Conservation (phyloP, 2,888 invertebrate species). For the Subacronicta megacephala region DNA sequence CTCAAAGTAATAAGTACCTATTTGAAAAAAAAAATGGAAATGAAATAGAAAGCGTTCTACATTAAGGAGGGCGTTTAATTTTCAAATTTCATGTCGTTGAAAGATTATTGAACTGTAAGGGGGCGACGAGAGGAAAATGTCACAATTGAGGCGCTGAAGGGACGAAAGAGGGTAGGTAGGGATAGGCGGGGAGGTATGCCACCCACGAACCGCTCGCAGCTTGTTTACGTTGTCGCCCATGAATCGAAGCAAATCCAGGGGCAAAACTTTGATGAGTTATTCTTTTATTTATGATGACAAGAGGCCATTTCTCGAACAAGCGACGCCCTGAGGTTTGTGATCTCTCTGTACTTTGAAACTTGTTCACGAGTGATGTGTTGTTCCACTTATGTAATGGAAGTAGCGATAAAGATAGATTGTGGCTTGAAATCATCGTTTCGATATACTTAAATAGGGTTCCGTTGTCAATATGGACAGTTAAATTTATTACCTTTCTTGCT, state of each 20-base stretch:
- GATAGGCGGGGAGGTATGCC: conserved; percentile 45
- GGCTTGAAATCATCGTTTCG: conserved; percentile 19
- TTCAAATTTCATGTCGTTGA: conserved; percentile 70
- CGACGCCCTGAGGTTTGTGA: conserved; percentile 19
- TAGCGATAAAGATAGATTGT: conserved; percentile 20
- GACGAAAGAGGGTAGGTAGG: conserved; percentile 40
- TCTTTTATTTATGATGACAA: conserved; percentile 74
- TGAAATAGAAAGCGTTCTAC: conserved; percentile 20
- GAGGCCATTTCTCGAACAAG: conserved; percentile 62
- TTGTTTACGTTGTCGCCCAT: conserved; percentile 79
- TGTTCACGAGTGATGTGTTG: conserved; percentile 25
- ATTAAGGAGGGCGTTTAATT: conserved; percentile 67
- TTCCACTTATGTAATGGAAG: conserved; percentile 32
- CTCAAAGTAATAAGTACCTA: conserved; percentile 25
- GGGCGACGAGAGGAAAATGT: conserved; percentile 80
- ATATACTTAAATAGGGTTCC: conserved; percentile 26
- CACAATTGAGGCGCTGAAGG: conserved; percentile 75
- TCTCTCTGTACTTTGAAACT: conserved; percentile 37
- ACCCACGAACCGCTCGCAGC: conserved; percentile 63
- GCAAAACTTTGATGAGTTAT: conserved; percentile 81
- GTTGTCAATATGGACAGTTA: conserved; percentile 6
- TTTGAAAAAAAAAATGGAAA: conserved; percentile 27
- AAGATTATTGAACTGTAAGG: conserved; percentile 80
- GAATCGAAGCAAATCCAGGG: conserved; percentile 73
- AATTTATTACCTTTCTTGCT: conserved; percentile 26